Percentiles rank a stretch among this genome's conserved stretches.
Conservation (phyloP, 30 jellyfish, hydroid and myxozoan species). For the Phacellophora camtschatica region DNA sequence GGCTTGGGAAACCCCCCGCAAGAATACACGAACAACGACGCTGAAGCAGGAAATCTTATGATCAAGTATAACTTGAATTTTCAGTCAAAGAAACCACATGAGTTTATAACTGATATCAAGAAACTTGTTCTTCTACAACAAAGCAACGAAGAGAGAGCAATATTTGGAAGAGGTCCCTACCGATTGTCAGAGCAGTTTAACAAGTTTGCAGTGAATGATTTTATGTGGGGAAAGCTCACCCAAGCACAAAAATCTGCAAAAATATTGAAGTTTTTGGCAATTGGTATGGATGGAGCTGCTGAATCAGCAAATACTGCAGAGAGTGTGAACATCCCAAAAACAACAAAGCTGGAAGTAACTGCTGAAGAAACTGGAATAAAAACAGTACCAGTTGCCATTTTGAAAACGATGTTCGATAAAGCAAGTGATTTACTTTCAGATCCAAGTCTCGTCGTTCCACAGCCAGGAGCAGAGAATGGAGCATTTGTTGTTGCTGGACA, state of each 20-base stretch:
- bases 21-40: background rate
- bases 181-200: background rate
- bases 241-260: background rate
- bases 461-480: constrained; percentile 13
- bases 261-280: background rate
- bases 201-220: background rate
- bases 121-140: background rate
- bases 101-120: background rate
- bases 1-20: constrained; percentile 28
- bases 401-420: background rate
- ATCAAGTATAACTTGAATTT: background rate
- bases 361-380: constrained; percentile 1
- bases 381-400: background rate
- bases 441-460: background rate
- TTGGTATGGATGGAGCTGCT: background rate
- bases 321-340: no score
- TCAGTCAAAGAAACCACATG: background rate
- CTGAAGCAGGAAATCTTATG: constrained; percentile 4
- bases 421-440: background rate
- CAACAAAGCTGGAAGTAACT: background rate
- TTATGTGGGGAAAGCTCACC: background rate
- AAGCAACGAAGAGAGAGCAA: background rate
- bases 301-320: background rate
- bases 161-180: background rate
- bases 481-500: background rate